Percentiles rank a stretch among this genome's conserved stretches.
Evolutionary conservation across 1,140 invertebrate species (phyloP).

Genomic region (Leucophenga varia): DNA sequence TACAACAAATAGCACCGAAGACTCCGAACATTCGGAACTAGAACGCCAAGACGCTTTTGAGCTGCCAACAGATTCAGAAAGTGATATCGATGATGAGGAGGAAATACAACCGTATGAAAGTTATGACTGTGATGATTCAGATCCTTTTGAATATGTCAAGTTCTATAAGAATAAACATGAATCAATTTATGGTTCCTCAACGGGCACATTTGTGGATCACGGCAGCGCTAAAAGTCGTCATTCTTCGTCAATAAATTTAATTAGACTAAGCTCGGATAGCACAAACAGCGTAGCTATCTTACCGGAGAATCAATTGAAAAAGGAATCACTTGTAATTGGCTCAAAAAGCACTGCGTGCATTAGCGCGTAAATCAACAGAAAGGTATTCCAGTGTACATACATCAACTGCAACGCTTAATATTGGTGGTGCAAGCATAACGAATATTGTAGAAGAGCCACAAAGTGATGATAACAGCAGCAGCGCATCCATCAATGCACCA

Average conservation of each 20-base stretch:
- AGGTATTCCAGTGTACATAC: constrained; percentile 55
- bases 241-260: constrained; percentile 45
- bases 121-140: constrained; percentile 49
- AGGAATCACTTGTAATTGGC: constrained; percentile 47
- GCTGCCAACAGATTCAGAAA: constrained; percentile 50
- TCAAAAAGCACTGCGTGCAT: constrained; percentile 41
- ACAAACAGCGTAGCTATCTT: constrained; percentile 25
- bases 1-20: constrained; percentile 21
- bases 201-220: constrained; percentile 59
- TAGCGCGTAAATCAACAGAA: constrained; percentile 37
- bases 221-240: constrained; percentile 29
- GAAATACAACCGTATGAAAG: constrained; percentile 27
- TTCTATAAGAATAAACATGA: constrained; percentile 61
- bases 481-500: constrained; percentile 1
- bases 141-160: constrained; percentile 66
- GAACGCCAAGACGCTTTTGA: constrained; percentile 64
- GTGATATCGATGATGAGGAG: constrained; percentile 26
- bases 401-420: constrained; percentile 57
- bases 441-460: constrained; percentile 30
- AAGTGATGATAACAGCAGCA: constrained; percentile 6
- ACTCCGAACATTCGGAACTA: constrained; percentile 42
- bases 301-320: constrained; percentile 31
- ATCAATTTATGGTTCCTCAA: constrained; percentile 36
- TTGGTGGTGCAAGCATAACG: constrained; percentile 38
- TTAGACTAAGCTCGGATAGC: constrained; percentile 32